These are phyloP conservation scores for Perizoma flavofasciatum DNA, from an alignment of 2,888 invertebrate species.

Conservation along the genomic window DNA sequence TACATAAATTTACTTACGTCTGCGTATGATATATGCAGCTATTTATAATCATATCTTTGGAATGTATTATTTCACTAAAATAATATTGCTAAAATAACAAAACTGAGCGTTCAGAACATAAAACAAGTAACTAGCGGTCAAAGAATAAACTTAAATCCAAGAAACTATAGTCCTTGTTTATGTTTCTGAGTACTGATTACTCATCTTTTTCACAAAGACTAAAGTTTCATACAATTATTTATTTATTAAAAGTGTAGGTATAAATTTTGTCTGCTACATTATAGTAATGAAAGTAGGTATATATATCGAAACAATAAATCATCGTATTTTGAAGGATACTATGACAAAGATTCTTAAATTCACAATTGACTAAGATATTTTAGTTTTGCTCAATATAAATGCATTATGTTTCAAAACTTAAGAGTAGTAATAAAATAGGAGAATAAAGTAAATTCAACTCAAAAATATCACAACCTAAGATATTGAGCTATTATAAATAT, in stretches of 20 bases:
- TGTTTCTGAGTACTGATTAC: no score
- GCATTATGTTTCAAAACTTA: neutral
- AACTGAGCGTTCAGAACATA: no score
- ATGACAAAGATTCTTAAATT: neutral
- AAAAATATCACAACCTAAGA: conserved; percentile 16
- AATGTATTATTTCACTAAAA: conserved; percentile 8
- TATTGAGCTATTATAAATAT: conserved; percentile 9
- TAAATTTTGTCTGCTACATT: no score
- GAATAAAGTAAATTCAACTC: neutral
- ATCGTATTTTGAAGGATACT: neutral
- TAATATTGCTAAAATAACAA: neutral
- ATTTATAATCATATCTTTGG: conserved; percentile 7
- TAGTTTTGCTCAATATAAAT: neutral
- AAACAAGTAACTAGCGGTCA: neutral
- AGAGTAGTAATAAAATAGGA: no score
- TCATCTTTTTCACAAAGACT: no score
- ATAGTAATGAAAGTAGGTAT: no score
- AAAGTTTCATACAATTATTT: no score
- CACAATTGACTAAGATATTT: conserved; percentile 1
- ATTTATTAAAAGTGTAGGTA: no score
- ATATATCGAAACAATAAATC: no score
- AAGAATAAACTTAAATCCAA: no score
- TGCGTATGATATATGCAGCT: neutral
- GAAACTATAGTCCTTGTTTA: no score
- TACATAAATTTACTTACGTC: neutral